phyloP scores from a whole-genome alignment of 2,888 invertebrate species.

The Apodemia hepburni region DNA sequence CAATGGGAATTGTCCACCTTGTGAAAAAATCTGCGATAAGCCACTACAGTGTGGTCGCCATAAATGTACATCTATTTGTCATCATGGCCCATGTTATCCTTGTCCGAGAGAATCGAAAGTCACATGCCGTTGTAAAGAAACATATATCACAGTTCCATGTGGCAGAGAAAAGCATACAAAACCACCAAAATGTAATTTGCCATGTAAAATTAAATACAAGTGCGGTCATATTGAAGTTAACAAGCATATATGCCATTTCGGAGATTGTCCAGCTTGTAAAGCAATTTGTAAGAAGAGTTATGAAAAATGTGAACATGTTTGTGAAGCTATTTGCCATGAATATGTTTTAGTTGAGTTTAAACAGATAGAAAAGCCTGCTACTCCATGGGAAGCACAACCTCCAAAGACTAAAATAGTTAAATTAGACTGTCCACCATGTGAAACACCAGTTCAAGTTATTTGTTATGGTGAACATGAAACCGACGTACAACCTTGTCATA shows the following conservation, averaged over 20 bases:
- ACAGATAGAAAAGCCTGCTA: slow-evolving; percentile 79
- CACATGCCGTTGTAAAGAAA: slow-evolving; percentile 90
- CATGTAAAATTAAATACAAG: slow-evolving; percentile 88
- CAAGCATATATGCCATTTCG: slow-evolving; percentile 90
- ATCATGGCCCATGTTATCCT: slow-evolving; percentile 92
- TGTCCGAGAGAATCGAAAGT: slow-evolving; percentile 86
- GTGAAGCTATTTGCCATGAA: slow-evolving; percentile 87
- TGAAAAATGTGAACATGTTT: slow-evolving; percentile 83
- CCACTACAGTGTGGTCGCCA: slow-evolving; percentile 92
- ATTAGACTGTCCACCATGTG: slow-evolving; percentile 86
- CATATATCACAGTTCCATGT: slow-evolving; percentile 90
- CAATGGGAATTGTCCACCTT: slow-evolving; percentile 89
- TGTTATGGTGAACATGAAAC: slow-evolving; percentile 88
- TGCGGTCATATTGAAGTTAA: slow-evolving; percentile 90
- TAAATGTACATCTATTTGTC: slow-evolving; percentile 90
- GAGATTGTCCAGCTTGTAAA: slow-evolving; percentile 90
- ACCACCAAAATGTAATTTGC: slow-evolving; percentile 88
- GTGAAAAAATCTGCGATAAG: slow-evolving; percentile 92
- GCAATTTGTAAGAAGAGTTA: slow-evolving; percentile 84
- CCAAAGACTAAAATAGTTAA: slow-evolving; percentile 71
- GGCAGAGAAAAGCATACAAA: slow-evolving; percentile 88
- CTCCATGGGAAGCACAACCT: slow-evolving; percentile 83
- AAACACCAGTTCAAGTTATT: slow-evolving; percentile 83
- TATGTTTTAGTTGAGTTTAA: slow-evolving; percentile 83
- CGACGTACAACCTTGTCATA: slow-evolving; percentile 83